Base-by-base conservation (phyloP, 2,797 vertebrate genomes). In the Centroberyx gerrardi region DNA sequence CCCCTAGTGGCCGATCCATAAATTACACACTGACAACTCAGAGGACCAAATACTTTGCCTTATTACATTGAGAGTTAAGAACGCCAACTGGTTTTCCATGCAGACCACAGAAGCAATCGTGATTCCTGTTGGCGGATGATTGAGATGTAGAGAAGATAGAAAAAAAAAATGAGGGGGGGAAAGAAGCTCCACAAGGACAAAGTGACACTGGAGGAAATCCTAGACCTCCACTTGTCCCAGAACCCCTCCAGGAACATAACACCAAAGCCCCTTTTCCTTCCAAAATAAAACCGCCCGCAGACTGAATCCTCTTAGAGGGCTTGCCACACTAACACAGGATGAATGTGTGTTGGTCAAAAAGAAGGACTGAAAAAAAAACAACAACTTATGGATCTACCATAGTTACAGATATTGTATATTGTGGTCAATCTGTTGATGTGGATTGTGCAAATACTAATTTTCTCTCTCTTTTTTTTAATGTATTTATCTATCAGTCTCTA, bases 151-250 rank as follows among this genome's bases (percentile, higher is more conserved):
- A 76, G 77, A 87, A 81, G 71, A 87, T 70, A 67, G 46, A 27
- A 56, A 42, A 65, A 76, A 74, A 80, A 46, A 73, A 60, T 7
- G 27, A 53, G 40, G 8, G 10, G 28, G 54, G 72, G 78, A 83
- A 65, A 74, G 76, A 87, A 87, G 77, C 63, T 85, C 81, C 72
- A 85, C 89, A 92, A 93, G 92, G 92, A 87, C 92, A 86, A 88
- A 90, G 88, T 88, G 91, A 92, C 91, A 90, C 74, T 82, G 82
- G 66, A 74, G 85, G 92, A 88, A 93, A 93, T 86, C 82, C 80
- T 70, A 91, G 74, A 90, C 84, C 75, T 80, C 38, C 51, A 52
- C 62, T 67, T 40, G 54, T 83, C 86, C 88, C 87, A 77, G 65
- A 84, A 81, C 80, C 89, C 88, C 81, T 59, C 55, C 76, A 82